A percentile compares a stretch with the other conserved stretches of the same genome.
phyloP scores from a whole-genome alignment of 2,797 vertebrate species.

The Pygocentrus nattereri region DNA sequence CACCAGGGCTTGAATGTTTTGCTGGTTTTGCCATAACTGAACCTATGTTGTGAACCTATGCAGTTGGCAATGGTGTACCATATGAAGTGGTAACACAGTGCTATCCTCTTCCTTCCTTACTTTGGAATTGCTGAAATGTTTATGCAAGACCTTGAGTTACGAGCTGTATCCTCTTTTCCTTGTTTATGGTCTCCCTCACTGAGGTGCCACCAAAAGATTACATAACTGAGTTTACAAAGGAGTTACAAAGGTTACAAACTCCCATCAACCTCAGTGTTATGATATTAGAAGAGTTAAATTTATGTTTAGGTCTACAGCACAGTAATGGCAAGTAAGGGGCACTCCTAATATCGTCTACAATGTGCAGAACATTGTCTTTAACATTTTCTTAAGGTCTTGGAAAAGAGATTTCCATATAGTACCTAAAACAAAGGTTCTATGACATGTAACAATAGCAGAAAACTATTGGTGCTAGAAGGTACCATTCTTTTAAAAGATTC shows the following conservation, averaged over 20 bases:
- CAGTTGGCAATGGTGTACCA: background rate
- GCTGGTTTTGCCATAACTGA: background rate
- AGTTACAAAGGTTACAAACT: constrained; percentile 14
- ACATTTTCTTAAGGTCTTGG: no score
- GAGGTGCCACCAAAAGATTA: constrained; percentile 23
- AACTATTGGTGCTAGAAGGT: no score
- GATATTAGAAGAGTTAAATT: background rate
- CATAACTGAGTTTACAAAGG: constrained; percentile 7
- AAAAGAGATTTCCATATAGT: no score
- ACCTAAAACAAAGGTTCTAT: no score
- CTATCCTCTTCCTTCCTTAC: constrained; percentile 49
- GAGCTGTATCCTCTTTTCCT: constrained; percentile 20
- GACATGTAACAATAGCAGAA: no score
- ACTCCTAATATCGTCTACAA: no score
- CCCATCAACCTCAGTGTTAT: background rate
- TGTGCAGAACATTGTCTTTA: no score
- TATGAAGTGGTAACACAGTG: constrained; percentile 2
- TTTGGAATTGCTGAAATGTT: constrained; percentile 42
- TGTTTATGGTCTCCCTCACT: constrained; percentile 19
- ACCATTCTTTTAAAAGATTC: no score
- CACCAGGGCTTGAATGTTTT: background rate
- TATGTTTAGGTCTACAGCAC: background rate
- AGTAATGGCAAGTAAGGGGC: background rate
- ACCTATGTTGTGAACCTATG: background rate
- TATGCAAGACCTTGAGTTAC: constrained; percentile 39